Conservation (phyloP, 2,888 invertebrate species). For the Drosophila algonquin region DNA sequence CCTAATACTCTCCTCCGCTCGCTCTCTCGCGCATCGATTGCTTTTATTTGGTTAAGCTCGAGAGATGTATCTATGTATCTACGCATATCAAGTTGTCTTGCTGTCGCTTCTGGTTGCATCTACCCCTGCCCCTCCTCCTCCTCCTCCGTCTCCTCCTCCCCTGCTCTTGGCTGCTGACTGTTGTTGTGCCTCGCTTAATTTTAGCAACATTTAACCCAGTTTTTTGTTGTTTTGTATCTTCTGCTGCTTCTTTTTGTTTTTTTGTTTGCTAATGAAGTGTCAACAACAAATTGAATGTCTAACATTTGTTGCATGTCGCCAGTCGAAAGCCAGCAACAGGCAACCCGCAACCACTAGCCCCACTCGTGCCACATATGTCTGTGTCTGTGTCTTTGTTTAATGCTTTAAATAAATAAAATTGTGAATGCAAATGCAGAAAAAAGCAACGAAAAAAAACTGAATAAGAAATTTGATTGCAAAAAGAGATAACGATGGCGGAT, state of each 20-base stretch:
- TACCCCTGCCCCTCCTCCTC: constrained; percentile 13
- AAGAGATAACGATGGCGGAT: neutral
- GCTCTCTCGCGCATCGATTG: constrained; percentile 26
- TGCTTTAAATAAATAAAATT: constrained; percentile 75
- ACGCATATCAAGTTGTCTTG: too few relatives aligned
- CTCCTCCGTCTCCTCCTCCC: neutral
- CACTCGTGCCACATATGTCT: constrained; percentile 59
- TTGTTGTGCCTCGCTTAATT: constrained; percentile 63
- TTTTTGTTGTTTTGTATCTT: constrained; percentile 43
- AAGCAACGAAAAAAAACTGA: too few relatives aligned
- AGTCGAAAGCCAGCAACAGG: too few relatives aligned
- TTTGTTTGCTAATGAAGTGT: constrained; percentile 82
- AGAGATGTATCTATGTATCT: neutral
- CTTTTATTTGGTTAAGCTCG: constrained; percentile 67
- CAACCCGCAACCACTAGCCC: constrained; percentile 13
- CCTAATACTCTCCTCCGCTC: constrained; percentile 20
- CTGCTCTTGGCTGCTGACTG: neutral
- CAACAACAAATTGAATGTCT: constrained; percentile 82
- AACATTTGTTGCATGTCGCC: constrained; percentile 81
- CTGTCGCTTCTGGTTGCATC: constrained; percentile 45
- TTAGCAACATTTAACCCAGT: constrained; percentile 81
- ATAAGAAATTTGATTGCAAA: constrained; percentile 6
- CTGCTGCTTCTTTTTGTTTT: constrained; percentile 32
- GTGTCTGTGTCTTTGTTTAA: constrained; percentile 77
- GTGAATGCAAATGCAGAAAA: constrained; percentile 49